Conservation (phyloP, 2,113 vertebrate species). For the Spheniscus mendiculus region DNA sequence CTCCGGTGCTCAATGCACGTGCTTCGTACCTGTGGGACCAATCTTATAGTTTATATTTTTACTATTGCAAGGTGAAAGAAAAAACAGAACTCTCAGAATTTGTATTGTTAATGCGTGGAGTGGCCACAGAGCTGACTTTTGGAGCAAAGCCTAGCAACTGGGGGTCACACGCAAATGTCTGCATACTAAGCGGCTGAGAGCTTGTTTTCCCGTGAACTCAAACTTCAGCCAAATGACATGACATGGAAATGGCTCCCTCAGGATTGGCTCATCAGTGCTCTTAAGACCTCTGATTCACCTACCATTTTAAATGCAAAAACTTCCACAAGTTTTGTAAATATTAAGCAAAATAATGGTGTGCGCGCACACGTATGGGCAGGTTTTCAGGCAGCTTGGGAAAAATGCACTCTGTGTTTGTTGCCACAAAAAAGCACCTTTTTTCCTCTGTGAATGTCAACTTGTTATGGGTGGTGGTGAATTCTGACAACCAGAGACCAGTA, state of each 20-base stretch:
- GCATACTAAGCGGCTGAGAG: not conserved
- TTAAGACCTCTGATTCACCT: not conserved
- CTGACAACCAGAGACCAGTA: not conserved
- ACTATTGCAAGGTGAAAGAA: not conserved
- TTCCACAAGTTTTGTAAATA: not conserved
- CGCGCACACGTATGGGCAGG: not conserved
- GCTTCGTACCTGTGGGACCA: not conserved
- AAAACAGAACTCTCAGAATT: not conserved
- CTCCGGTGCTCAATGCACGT: not conserved
- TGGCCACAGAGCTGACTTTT: not conserved
- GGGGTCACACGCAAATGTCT: not conserved
- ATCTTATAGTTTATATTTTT: not conserved
- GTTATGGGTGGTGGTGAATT: not conserved
- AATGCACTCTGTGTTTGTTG: not conserved
- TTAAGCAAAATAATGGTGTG: not conserved
- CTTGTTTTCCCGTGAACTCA: slow-evolving; percentile 9
- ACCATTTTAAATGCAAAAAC: not conserved
- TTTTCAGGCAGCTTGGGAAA: not conserved
- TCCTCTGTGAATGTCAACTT: not conserved
- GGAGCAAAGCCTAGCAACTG: not conserved
- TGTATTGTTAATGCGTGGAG: not conserved
- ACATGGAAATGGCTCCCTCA: not conserved
- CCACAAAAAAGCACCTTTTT: not conserved
- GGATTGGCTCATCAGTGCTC: not conserved
- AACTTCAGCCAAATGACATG: not conserved